Percentiles rank a stretch among this genome's conserved stretches.
These are phyloP conservation scores for Larimichthys crocea DNA, from an alignment of 2,113 vertebrate species.

Conservation along the genomic window DNA sequence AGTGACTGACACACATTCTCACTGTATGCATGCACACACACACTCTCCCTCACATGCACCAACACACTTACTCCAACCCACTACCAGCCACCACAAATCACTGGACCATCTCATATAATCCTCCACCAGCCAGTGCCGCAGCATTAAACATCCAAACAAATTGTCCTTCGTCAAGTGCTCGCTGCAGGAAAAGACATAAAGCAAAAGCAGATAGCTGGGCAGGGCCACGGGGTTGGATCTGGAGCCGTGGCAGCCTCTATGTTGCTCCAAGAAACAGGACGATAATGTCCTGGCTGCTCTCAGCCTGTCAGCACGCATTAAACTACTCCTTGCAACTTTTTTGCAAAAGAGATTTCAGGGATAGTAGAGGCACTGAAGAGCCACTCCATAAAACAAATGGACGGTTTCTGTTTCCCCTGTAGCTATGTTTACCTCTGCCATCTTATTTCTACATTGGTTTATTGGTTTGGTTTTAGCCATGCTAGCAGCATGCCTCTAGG, in stretches of 20 bases:
- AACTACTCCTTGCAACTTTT: slow-evolving; percentile 40
- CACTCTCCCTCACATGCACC: slow-evolving; percentile 28
- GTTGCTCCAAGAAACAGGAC: slow-evolving; percentile 40
- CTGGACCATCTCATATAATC: slow-evolving; percentile 77
- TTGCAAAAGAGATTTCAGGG: slow-evolving; percentile 49
- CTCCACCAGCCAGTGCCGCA: slow-evolving; percentile 67
- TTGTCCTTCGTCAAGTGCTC: slow-evolving; percentile 74
- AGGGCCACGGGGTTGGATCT: slow-evolving; percentile 36
- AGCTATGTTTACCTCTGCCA: background rate
- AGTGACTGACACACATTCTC: slow-evolving; percentile 19
- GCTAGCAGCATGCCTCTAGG: background rate
- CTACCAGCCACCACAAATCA: slow-evolving; percentile 78
- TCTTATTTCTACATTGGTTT: background rate
- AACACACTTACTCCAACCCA: slow-evolving; percentile 50
- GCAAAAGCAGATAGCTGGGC: slow-evolving; percentile 57
- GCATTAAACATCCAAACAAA: slow-evolving; percentile 81
- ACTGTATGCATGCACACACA: slow-evolving; percentile 12
- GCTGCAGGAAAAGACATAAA: slow-evolving; percentile 73
- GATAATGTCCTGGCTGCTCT: slow-evolving; percentile 50
- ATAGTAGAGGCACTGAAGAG: slow-evolving; percentile 48
- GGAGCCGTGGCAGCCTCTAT: slow-evolving; percentile 45
- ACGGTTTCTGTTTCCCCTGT: background rate
- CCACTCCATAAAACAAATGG: slow-evolving; percentile 38
- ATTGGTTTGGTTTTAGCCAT: background rate
- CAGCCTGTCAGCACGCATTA: slow-evolving; percentile 48